These are phyloP conservation scores for Corapipo altera DNA, from an alignment of 2,113 vertebrate species.

Conservation along the genomic window DNA sequence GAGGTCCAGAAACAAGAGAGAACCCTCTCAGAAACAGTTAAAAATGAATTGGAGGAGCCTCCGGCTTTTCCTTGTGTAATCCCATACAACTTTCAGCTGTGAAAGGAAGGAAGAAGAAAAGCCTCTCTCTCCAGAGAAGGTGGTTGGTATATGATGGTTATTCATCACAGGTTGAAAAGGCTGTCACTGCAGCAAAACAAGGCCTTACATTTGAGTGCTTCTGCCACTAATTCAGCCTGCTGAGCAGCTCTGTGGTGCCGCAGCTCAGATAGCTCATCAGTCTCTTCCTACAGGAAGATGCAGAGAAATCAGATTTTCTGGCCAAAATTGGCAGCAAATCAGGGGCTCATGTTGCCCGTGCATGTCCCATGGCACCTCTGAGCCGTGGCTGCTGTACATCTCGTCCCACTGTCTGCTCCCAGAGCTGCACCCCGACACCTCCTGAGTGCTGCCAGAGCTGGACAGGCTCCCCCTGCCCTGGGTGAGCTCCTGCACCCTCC, in stretches of 20 bases:
- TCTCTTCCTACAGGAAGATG: not conserved
- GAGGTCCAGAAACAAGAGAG: not conserved
- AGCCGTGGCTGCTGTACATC: fast-evolving
- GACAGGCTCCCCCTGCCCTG: not conserved
- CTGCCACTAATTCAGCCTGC: not conserved
- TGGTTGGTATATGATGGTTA: fast-evolving
- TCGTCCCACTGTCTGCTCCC: fast-evolving
- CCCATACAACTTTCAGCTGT: not conserved
- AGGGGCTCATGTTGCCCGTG: fast-evolving
- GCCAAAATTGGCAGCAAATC: not conserved
- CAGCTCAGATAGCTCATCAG: fast-evolving
- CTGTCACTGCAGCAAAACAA: not conserved
- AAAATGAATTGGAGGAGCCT: fast-evolving
- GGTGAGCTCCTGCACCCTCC: not conserved
- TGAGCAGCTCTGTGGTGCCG: not conserved
- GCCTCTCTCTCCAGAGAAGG: not conserved
- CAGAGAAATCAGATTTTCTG: not conserved
- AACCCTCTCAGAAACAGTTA: not conserved
- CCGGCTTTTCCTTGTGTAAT: not conserved
- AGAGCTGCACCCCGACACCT: not conserved
- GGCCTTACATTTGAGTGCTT: not conserved
- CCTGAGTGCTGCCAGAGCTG: fast-evolving
- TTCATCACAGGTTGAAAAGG: not conserved
- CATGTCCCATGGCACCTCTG: fast-evolving
- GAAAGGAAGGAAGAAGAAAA: not conserved